Evolutionary conservation across 1,140 invertebrate species (phyloP), one percentile per base, ranked within the genome.

Genomic region (Leguminivora glycinivorella): DNA sequence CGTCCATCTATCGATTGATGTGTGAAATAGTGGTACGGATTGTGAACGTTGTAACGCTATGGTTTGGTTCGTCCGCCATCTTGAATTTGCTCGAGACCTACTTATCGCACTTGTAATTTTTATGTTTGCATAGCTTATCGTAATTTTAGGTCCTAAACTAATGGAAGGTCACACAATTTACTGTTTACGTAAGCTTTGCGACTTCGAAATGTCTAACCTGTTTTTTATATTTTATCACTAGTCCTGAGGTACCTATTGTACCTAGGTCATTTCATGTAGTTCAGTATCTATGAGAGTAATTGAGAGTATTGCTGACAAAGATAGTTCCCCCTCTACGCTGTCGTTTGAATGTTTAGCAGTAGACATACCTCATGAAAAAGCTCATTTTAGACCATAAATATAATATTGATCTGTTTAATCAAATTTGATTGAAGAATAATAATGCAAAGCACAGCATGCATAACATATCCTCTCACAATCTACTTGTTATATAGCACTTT

Each of bases 111-210:
- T 31, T 63, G 58, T 29, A 29, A 63, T 63, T 29, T 63, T 22
- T 17, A 25, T 63, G 56, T 29, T 29, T 26, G 56, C 56, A 25
- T 60, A 25, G 24, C 56, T 29, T 24, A 25, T 12, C 24, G 0
- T 14, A 4, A 12, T 38, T 38, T 38, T 38, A 3, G 34, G 12
- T 38, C 14, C 12, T 38, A 38, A 12, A 12, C 34, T 12, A 12
- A 38, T 12, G 34, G 60, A 60, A 70, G 68, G 56, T 68, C 60
- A 70, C 60, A 70, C 14, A 38, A 38, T 31, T 67, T 43, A 22
- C 19, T 24, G 38, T 67, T 9, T n/a, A 29, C 24, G 1, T 29
- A 14, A 29, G 56, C 56, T 60, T 29, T 60, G 56, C 56, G 56
- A 60, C n/a, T 17, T 60, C 10, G 38, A 43, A 4, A 10, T 56